Conservation (phyloP, 2,113 vertebrate genomes). For the Lasiurus cinereus region DNA sequence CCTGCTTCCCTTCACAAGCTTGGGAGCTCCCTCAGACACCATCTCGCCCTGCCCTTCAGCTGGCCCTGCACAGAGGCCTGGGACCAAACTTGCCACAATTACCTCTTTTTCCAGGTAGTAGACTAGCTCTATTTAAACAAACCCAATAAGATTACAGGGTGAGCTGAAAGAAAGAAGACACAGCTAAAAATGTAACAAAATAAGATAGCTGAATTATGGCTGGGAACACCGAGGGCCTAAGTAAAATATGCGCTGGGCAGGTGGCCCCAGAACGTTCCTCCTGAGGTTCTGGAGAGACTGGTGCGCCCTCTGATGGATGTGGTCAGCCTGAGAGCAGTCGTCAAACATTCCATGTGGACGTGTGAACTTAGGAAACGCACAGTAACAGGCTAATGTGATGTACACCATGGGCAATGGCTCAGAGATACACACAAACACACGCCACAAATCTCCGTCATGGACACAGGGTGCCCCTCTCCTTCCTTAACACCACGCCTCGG, state of each 20-base stretch:
- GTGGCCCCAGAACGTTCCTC: background rate
- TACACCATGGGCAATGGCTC: background rate
- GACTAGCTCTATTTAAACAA: background rate
- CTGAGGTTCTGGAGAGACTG: background rate
- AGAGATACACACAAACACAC: background rate
- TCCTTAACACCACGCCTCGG: no score
- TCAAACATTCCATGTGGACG: background rate
- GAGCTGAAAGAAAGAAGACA: background rate
- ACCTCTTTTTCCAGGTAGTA: background rate
- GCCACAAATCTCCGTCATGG: background rate
- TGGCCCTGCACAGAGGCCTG: background rate
- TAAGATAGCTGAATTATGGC: conserved; percentile 33
- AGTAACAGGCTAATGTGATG: background rate
- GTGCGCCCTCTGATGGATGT: background rate
- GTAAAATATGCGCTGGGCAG: background rate
- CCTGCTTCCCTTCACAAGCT: no score
- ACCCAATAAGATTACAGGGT: background rate
- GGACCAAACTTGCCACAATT: background rate
- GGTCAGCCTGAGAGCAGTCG: background rate
- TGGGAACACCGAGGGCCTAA: conserved; percentile 2
- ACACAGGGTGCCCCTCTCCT: background rate
- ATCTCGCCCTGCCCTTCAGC: background rate
- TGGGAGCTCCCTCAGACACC: no score
- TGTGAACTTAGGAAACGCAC: conserved; percentile 33
- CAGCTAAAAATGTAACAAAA: background rate